Evolutionary conservation across 2,113 vertebrate species (phyloP), one percentile per base, ranked within the genome.

Genomic region (Brienomyrus brachyistius): DNA sequence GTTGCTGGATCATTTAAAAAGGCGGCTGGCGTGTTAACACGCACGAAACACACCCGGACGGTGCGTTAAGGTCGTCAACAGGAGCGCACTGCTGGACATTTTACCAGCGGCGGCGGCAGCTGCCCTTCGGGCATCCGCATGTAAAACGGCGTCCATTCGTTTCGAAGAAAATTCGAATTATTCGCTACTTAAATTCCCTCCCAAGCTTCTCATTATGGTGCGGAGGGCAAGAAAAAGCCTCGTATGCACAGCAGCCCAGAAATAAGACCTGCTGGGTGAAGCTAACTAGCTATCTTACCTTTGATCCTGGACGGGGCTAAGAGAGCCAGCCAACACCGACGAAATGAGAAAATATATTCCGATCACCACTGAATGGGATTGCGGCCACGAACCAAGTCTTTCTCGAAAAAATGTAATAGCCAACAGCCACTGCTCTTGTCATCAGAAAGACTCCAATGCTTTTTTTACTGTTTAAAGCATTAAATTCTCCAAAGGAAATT

Each of bases 1-100:
- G 88, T 91, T 93, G 90, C 21, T 82, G 77, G 66, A 47, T 90
- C 77, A 77, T 94, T 94, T 93, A 90, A 92, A 47, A 35, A 59
- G 91, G 87, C 88, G 43, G 91, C 91, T 93, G 85, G n/a, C 88
- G 88, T 45, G 52, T 91, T 87, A 86, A 89, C 66, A 91, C 35
- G 43, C 66, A 89, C 82, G 23, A 56, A 89, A 92, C 56, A 50
- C 52, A 90, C 45, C 87, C 85, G 54, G 52, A 66, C 85, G 59
- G 11, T 13, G 50, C n/a, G 31, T 47, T 83, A 45, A 31, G 84
- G n/a, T 47, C 43, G 23, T n/a, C 56, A 62, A 62, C 56, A n/a
- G 56, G 56, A 62, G 56, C 56, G 56, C 56, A 62, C 23, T 47
- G 84, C 85, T 35, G 85, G 50, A 23, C 85, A 31, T 31, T 19